These are phyloP conservation scores for Lymantria dispar DNA, from an alignment of 2,888 invertebrate species.

Conservation along the genomic window DNA sequence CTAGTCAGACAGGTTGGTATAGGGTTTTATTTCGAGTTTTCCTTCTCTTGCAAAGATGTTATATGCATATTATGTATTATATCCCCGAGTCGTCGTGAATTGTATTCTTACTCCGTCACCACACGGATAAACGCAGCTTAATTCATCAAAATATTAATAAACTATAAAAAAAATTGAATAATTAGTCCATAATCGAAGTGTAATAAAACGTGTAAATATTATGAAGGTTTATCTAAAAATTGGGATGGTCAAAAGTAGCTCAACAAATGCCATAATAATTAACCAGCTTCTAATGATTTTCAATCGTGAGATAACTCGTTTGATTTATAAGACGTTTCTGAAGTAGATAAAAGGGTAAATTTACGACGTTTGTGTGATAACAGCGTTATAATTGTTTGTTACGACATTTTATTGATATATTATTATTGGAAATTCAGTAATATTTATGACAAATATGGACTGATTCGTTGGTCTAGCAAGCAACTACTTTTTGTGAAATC, in stretches of 20 bases:
- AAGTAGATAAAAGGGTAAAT: conserved; percentile 59
- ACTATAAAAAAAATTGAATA: conserved; percentile 24
- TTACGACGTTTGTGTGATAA: conserved; percentile 69
- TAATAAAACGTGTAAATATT: conserved; percentile 25
- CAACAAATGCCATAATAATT: conserved; percentile 62
- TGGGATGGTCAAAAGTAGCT: conserved; percentile 10
- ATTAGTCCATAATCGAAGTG: conserved; percentile 19
- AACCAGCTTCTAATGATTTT: conserved; percentile 75
- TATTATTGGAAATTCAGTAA: conserved; percentile 7
- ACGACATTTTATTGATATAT: conserved; percentile 48
- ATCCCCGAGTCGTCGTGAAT: too few species aligned
- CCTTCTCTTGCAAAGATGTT: too few species aligned
- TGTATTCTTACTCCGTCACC: too few species aligned
- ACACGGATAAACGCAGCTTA: conserved; percentile 6
- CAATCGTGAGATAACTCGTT: conserved; percentile 63
- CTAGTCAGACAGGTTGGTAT: too few species aligned
- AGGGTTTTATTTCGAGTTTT: too few species aligned
- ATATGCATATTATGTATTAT: too few species aligned
- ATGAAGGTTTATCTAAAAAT: conserved; percentile 16
- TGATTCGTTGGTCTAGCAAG: too few species aligned
- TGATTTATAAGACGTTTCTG: conserved; percentile 68
- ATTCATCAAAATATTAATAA: conserved; percentile 11
- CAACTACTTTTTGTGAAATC: too few species aligned
- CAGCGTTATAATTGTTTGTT: conserved; percentile 55
- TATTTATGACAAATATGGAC: background rate